Conservation (phyloP, 2,797 vertebrate species). For the Phoeniculus purpureus region DNA sequence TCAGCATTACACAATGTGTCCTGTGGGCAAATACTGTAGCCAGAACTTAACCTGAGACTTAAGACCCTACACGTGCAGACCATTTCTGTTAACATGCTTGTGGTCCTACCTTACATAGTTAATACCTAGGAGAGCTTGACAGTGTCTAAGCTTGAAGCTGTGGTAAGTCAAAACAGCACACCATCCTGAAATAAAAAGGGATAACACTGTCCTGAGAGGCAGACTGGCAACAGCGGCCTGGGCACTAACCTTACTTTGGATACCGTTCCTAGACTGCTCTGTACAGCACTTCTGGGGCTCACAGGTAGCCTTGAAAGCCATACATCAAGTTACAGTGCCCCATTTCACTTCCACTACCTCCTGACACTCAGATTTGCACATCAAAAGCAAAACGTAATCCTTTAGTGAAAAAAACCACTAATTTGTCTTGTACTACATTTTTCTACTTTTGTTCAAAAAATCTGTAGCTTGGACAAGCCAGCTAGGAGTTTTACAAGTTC, state of each 20-base stretch:
- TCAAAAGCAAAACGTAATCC: neutral
- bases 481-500: neutral
- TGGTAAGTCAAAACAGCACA: neutral
- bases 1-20: neutral
- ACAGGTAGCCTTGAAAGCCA: neutral
- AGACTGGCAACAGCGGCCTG: neutral
- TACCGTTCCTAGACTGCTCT: neutral
- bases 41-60: neutral
- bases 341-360: neutral
- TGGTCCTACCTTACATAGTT: neutral
- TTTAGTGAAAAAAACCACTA: neutral
- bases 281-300: rapidly evolving
- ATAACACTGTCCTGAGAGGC: neutral
- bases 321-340: rapidly evolving
- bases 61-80: neutral
- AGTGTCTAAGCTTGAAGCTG: neutral
- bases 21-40: neutral
- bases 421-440: no score
- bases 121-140: neutral
- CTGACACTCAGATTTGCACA: neutral
- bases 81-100: neutral
- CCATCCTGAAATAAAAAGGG: neutral
- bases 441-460: neutral
- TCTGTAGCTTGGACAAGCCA: neutral
- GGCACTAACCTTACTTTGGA: neutral